Conservation (phyloP, 37 sponge, comb jelly and placozoan genomes). For the Corticium candelabrum region DNA sequence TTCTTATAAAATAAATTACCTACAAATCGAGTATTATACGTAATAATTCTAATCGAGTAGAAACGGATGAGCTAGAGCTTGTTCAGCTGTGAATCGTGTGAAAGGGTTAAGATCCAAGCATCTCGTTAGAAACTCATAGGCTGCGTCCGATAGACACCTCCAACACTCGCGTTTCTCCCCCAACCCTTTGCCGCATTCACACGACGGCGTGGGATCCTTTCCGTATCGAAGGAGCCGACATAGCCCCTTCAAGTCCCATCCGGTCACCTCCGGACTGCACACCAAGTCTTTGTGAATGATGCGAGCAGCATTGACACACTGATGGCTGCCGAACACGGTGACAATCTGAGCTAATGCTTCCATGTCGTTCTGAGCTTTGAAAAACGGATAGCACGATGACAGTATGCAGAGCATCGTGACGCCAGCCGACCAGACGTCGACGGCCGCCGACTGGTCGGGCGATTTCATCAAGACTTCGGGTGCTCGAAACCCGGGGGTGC, state of each 20-base stretch:
- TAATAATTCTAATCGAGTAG: too few species aligned
- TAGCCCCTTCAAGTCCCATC: constrained; percentile 36
- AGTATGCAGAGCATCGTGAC: constrained; percentile 78
- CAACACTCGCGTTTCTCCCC: too few species aligned
- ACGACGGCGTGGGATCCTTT: neutral
- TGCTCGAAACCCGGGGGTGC: constrained; percentile 89
- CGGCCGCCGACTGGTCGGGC: constrained; percentile 62
- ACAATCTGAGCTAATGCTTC: constrained; percentile 75
- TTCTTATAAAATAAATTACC: too few species aligned
- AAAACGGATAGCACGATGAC: constrained; percentile 90
- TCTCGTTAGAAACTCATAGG: constrained; percentile 56
- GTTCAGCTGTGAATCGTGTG: constrained; percentile 52
- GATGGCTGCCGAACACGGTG: constrained; percentile 35
- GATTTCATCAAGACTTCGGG: constrained; percentile 73
- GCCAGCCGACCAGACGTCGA: constrained; percentile 85
- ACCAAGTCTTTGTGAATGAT: constrained; percentile 40
- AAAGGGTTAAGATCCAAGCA: constrained; percentile 68
- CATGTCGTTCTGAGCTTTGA: constrained; percentile 86
- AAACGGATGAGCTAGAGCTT: constrained; percentile 71
- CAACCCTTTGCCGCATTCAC: neutral
- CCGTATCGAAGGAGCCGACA: constrained; percentile 34
- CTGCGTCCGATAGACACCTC: constrained; percentile 44
- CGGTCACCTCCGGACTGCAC: constrained; percentile 29
- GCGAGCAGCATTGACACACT: constrained; percentile 15
- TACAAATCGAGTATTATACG: too few species aligned